Evolutionary conservation across 2,113 vertebrate genomes (phyloP), one percentile per base, ranked within the genome.

Genomic region (Lepidothrix coronata): DNA sequence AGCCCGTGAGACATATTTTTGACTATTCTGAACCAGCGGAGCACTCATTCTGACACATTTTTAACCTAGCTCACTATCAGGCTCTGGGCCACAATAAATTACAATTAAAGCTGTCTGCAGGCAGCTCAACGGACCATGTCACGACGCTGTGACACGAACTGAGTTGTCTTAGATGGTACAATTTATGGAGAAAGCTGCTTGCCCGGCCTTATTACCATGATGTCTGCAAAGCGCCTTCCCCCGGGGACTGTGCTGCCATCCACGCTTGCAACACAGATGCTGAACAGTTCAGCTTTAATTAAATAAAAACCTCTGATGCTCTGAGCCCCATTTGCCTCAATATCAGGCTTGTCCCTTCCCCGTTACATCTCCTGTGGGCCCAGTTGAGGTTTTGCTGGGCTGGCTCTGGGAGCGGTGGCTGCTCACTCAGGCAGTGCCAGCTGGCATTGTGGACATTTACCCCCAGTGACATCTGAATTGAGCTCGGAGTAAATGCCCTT

Each of bases 381-480:
- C 12, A 2, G 65, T n/a, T 54, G 28, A 68, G 77, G 70, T 76
- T 89, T 87, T 68, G 18, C 84, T 44, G 80, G 46, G 59, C 54
- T 14, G 14, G 13, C 51, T 52, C 2, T 4, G 52, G 30, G 30
- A 51, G 94, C 49, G 66, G 66, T 86, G 92, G 89, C 71, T 96
- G 92, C 85, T 94, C 85, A 88, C 72, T 94, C 93, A 86, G 83
- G 85, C 95, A 89, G 85, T 44, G 54, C 93, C 93, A 91, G 81
- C 81, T 93, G 93, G 85, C 88, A 84, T 67, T 68, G 73, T 28
- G 91, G 91, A 95, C 91, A 80, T 89, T 95, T 93, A 89, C 91
- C 81, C 73, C 58, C 72, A 27, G 91, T 89, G 85, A 93, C 93
- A 93, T 89, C 91, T 89, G 95, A 95, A 95, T 95, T 89, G 92